Percentiles rank a stretch among this genome's conserved stretches.
Evolutionary conservation across 2,888 invertebrate species (phyloP).

Genomic region (Harmothoe impar): DNA sequence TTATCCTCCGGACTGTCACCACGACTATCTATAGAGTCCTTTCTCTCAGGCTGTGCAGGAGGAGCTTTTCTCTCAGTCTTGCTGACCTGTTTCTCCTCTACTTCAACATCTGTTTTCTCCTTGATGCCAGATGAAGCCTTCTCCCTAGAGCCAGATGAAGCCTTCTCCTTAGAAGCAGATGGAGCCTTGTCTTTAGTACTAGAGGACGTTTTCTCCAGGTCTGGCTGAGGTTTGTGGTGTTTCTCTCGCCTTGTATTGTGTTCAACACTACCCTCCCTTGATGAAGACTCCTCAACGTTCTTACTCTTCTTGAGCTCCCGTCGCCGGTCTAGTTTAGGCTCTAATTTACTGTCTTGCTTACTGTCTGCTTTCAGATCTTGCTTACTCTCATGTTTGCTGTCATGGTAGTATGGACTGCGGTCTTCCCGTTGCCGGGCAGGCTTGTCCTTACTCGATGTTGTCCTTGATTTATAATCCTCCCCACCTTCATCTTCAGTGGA

Average conservation of each 20-base stretch:
- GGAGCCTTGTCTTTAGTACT: neutral
- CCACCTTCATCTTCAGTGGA: neutral
- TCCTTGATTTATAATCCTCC: neutral
- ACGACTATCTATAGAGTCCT: neutral
- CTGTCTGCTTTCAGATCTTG: too few relatives aligned
- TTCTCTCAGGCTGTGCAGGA: neutral
- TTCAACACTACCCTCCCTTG: neutral
- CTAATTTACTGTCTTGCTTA: neutral
- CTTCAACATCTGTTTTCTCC: neutral
- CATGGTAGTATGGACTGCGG: neutral
- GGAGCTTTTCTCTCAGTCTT: neutral
- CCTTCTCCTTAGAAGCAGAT: neutral
- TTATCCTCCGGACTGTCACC: neutral
- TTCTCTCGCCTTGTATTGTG: neutral
- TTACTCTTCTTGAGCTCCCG: constrained; percentile 1
- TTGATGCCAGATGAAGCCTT: neutral
- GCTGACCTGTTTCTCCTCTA: neutral
- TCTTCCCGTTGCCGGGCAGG: neutral
- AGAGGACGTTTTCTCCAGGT: neutral
- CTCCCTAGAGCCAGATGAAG: neutral
- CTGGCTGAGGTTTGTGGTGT: neutral
- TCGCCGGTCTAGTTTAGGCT: neutral
- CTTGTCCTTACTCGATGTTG: neutral
- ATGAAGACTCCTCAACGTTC: neutral
- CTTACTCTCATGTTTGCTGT: neutral